A percentile compares a stretch with the other conserved stretches of the same genome.
Evolutionary conservation across 2,113 vertebrate genomes (phyloP).

Genomic region (Columbina picui): DNA sequence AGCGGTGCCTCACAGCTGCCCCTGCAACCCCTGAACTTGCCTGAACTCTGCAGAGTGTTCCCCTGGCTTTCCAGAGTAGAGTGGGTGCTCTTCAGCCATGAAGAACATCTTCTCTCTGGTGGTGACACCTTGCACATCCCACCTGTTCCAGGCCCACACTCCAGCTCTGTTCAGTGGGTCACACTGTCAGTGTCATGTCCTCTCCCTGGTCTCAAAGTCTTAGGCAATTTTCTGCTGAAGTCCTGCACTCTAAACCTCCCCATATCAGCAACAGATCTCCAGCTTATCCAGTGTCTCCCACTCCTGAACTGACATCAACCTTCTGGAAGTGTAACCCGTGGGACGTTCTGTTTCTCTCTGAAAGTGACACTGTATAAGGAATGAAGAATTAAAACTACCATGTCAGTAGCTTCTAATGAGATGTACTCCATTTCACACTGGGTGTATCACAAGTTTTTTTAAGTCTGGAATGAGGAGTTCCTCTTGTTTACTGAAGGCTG

Average conservation of each 20-base stretch:
- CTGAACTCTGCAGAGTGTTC: background rate
- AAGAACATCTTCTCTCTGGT: background rate
- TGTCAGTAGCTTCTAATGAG: background rate
- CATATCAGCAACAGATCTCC: background rate
- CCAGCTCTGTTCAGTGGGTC: background rate
- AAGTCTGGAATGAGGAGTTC: background rate
- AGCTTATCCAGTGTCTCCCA: background rate
- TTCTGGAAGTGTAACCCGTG: background rate
- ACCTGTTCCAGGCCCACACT: background rate
- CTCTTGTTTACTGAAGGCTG: background rate
- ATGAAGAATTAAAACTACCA: background rate
- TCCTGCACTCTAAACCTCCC: background rate
- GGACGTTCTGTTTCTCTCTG: background rate
- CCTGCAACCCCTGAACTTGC: background rate
- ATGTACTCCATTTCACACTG: background rate
- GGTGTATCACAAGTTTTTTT: background rate
- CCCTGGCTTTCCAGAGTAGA: background rate
- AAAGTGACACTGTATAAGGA: background rate
- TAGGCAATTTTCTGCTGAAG: background rate
- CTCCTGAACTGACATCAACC: background rate
- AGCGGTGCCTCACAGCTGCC: background rate
- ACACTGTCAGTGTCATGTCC: background rate
- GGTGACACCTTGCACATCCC: background rate
- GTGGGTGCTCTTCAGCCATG: background rate
- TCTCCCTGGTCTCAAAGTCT: background rate